A percentile compares a stretch with the other conserved stretches of the same genome.
Evolutionary conservation across 2,113 vertebrate genomes (phyloP).

Genomic region (Carlito syrichta): DNA sequence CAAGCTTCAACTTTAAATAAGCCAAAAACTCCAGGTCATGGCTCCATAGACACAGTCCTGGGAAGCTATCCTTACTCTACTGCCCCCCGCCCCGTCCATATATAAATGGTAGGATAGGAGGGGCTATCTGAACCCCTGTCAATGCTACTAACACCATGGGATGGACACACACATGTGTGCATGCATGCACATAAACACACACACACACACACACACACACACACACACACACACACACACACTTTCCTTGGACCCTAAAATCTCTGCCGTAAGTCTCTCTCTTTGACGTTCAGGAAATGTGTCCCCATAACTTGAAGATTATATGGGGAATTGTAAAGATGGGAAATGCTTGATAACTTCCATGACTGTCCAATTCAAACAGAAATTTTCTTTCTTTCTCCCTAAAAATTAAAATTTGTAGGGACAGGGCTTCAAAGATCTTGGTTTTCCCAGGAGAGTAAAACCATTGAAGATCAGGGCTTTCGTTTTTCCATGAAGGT

Average conservation of each 20-base stretch:
- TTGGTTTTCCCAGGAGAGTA: not conserved
- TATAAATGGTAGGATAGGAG: not conserved
- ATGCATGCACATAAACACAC: too few relatives aligned
- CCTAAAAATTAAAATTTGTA: not conserved
- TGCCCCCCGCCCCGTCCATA: not conserved
- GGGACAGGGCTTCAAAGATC: not conserved
- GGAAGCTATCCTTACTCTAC: not conserved
- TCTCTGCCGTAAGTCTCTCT: not conserved
- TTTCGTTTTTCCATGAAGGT: not conserved
- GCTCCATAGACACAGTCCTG: not conserved
- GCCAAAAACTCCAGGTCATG: not conserved
- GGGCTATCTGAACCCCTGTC: not conserved
- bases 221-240: not conserved
- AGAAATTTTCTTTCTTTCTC: not conserved
- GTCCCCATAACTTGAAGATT: not conserved
- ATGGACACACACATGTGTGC: not conserved
- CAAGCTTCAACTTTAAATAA: constrained; percentile 23
- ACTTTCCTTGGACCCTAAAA: constrained; percentile 26
- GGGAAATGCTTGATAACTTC: not conserved
- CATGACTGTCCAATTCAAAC: not conserved
- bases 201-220: not conserved
- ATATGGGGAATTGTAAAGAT: not conserved
- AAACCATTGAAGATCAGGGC: not conserved
- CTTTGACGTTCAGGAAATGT: not conserved
- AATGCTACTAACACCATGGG: not conserved